Base-by-base conservation (phyloP, 2,888 invertebrate species). In the Campopleginae sp. region DNA sequence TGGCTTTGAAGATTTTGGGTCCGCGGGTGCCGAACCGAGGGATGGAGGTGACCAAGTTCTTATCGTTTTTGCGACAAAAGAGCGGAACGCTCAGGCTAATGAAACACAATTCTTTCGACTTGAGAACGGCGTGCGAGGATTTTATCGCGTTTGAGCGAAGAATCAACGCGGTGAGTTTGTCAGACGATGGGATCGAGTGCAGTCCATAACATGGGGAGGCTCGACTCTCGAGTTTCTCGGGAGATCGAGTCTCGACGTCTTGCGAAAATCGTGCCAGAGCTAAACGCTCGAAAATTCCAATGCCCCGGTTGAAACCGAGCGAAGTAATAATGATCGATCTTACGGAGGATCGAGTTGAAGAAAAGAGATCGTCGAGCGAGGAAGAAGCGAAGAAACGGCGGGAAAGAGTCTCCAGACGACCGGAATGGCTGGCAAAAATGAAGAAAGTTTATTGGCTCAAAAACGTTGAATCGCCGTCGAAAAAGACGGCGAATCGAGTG, bases 21-120 rank as follows among this genome's bases (percentile, higher is more conserved):
- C 82, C 88, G 17, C 78, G 84, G 12, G 85, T 88, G 46, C 92
- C 92, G 17, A 85, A 87, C 88, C 88, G 68, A 86, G 89, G 85
- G 84, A 89, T 51, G 88, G 91, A 38, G 51, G 74, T 38, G 42
- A 76, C 51, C 38, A 54, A 85, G 17, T 72, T 74, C 19, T 38
- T 85, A 27, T 54, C 83, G 6, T 86, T 86, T 17, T 17, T 82
- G 58, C 78, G 71, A 4, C 66, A 82, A 23, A 87, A 90, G 42
- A 89, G 88, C 80, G 88, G 88, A 77, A 92, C 92, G 1, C 71
- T 87, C 44, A 92, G 91, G 88, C 86, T 92, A 17, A 84, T 93
- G 86, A 89, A 91, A 70, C 87, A 90, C 66, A 88, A 90, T 83
- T 88, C 87, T 3, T 91, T 92, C 74, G 90, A 93, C 80, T 66